These are phyloP conservation scores for Varanus salvator DNA, from an alignment of 2,113 vertebrate species.

Conservation along the genomic window DNA sequence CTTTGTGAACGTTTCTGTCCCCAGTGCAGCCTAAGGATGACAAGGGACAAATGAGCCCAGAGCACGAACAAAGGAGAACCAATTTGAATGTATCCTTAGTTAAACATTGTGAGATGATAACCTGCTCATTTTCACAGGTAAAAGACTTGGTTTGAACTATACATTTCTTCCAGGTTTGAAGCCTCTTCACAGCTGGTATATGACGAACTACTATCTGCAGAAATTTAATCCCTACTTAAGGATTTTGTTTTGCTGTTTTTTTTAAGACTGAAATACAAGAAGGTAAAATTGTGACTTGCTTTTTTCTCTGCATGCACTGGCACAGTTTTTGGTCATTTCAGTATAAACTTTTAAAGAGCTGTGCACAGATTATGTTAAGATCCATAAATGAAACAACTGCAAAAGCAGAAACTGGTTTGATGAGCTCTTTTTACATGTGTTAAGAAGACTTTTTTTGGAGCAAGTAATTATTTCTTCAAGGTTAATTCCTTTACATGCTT, in stretches of 20 bases:
- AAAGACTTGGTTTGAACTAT: background rate
- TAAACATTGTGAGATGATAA: background rate
- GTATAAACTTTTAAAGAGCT: background rate
- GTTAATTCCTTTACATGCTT: constrained; percentile 1
- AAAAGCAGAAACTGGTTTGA: constrained; percentile 1
- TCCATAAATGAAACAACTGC: constrained; percentile 5
- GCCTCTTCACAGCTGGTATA: background rate
- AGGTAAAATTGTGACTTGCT: background rate
- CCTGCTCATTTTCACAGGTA: background rate
- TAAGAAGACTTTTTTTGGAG: constrained; percentile 10
- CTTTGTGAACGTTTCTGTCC: background rate
- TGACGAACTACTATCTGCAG: background rate
- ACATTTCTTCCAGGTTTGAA: background rate
- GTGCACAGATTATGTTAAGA: background rate
- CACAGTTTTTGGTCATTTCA: background rate
- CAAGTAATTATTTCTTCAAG: constrained; percentile 19
- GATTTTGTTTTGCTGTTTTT: background rate
- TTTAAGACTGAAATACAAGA: background rate
- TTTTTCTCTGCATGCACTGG: background rate
- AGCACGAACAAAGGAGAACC: background rate
- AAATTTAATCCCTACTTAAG: background rate
- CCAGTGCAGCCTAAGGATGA: background rate
- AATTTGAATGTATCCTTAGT: background rate
- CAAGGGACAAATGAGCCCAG: background rate
- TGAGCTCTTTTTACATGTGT: constrained; percentile 2